Conservation (phyloP, 2,797 vertebrate species). For the Spheniscus humboldti region DNA sequence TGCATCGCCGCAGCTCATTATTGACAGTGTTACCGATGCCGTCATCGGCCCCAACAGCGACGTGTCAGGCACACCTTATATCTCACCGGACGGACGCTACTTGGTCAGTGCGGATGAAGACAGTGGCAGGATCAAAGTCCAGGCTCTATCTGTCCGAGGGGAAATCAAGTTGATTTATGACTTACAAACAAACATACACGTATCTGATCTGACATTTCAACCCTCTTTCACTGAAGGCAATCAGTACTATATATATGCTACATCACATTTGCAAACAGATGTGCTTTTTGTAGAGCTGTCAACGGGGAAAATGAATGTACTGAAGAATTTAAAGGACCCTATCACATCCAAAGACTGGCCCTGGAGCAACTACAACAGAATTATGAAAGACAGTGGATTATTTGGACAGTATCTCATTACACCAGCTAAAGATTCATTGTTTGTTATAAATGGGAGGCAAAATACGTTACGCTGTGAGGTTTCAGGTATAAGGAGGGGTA, state of each 20-base stretch:
- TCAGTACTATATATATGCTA: slow-evolving; percentile 83
- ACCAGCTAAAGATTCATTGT: slow-evolving; percentile 85
- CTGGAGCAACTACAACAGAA: slow-evolving; percentile 84
- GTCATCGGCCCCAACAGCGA: slow-evolving; percentile 82
- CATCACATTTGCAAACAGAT: slow-evolving; percentile 80
- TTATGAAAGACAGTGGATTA: slow-evolving; percentile 87
- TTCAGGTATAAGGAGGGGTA: slow-evolving; percentile 86
- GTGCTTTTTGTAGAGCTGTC: slow-evolving; percentile 88
- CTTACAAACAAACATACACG: slow-evolving; percentile 63
- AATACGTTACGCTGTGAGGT: slow-evolving; percentile 90
- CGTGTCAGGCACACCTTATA: slow-evolving; percentile 77
- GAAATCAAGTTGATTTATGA: slow-evolving; percentile 78
- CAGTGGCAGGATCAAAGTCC: slow-evolving; percentile 78
- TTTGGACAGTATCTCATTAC: slow-evolving; percentile 94
- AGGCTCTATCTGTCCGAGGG: slow-evolving; percentile 83
- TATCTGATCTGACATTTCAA: slow-evolving; percentile 90
- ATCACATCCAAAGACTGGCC: slow-evolving; percentile 78
- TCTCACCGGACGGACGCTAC: slow-evolving; percentile 88
- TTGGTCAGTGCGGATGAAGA: slow-evolving; percentile 78
- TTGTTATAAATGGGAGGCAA: slow-evolving; percentile 88
- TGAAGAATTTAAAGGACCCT: slow-evolving; percentile 85
- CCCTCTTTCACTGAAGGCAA: slow-evolving; percentile 86
- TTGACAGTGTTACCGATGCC: slow-evolving; percentile 89
- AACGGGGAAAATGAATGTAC: slow-evolving; percentile 77
- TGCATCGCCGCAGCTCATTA: slow-evolving; percentile 75